Base-by-base conservation (phyloP, 2,888 invertebrate species). In the Melieria omissa region DNA sequence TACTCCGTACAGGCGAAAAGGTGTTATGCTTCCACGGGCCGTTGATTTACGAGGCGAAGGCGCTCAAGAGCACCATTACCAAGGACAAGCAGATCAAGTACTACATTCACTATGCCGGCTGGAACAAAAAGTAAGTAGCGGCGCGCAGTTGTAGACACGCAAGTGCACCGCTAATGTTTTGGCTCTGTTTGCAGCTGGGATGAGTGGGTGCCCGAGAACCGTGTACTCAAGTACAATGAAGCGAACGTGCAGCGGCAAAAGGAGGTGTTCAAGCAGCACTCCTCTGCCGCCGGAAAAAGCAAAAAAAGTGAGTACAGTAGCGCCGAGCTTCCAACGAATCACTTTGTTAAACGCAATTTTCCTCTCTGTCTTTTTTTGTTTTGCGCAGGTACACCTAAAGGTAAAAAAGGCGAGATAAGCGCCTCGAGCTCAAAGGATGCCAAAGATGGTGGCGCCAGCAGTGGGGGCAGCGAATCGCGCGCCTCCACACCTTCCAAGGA, bases 1-100 rank as follows among this genome's bases (percentile, higher is more conserved):
- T 58, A 60, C 58, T 61, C 61, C 52, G 89, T 89, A 74, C 84
- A 95, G 95, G 95, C 73, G 95, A 95, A 87, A 94, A 93, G 85
- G 96, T 98, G 8, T 88, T 98, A 45, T 98, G 98, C 87, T 98
- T 96, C 85, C 98, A 98, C 87, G 98, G 98, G 0, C 97, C 97
- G 4, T 89, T 98, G 45, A 94, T 98, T 78, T 98, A 98, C 86
- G 98, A 98, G 89, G 98, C 97, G 52, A 98, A 98, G 91, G 96
- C 97, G 84, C 89, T 98, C 44, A 96, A 95, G 88, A 91, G 92
- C 77, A 91, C 92, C 68, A 89, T 93, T 76, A 91, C 92, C 3
- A 95, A 95, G 86, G 96, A 96, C 79, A 96, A 96, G 86, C 92
- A 93, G 86, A 90, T 95, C 7, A 92, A 95, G 83, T 98, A 98